These are phyloP conservation scores for Lepidurus packardi DNA, from an alignment of 1,140 invertebrate species.

Conservation along the genomic window DNA sequence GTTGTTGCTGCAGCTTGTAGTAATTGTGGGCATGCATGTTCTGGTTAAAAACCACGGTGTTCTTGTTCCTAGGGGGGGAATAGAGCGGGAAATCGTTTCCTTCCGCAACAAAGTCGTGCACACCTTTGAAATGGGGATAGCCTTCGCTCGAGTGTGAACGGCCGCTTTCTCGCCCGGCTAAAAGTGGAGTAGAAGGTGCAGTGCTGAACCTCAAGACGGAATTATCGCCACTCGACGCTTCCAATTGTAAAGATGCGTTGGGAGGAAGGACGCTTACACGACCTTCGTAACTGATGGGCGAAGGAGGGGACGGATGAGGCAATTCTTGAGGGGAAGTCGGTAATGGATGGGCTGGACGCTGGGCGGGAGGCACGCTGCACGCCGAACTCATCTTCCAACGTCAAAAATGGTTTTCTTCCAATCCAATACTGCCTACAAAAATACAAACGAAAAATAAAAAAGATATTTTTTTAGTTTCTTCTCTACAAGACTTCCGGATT, in stretches of 20 bases:
- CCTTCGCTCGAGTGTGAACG: neutral
- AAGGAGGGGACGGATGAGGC: constrained; percentile 6
- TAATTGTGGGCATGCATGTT: neutral
- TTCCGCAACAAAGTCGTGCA: neutral
- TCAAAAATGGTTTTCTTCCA: neutral
- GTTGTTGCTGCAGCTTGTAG: neutral
- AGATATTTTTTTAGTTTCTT: neutral
- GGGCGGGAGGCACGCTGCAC: constrained; percentile 31
- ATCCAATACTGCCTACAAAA: neutral
- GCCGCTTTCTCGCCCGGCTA: neutral
- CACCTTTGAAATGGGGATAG: neutral
- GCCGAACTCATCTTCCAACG: constrained; percentile 30
- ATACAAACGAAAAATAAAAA: neutral
- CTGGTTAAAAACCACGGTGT: neutral
- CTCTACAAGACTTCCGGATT: neutral
- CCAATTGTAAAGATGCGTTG: constrained; percentile 16
- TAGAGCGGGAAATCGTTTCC: neutral
- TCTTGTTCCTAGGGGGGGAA: neutral
- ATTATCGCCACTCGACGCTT: neutral
- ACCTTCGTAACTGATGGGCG: constrained; percentile 40
- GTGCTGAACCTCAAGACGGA: neutral
- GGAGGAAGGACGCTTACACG: constrained; percentile 38
- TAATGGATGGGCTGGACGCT: constrained; percentile 23
- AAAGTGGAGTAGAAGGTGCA: neutral
- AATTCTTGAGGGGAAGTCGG: neutral